These are phyloP conservation scores for Ectemnius lituratus DNA, from an alignment of 2,888 invertebrate species.

Conservation along the genomic window DNA sequence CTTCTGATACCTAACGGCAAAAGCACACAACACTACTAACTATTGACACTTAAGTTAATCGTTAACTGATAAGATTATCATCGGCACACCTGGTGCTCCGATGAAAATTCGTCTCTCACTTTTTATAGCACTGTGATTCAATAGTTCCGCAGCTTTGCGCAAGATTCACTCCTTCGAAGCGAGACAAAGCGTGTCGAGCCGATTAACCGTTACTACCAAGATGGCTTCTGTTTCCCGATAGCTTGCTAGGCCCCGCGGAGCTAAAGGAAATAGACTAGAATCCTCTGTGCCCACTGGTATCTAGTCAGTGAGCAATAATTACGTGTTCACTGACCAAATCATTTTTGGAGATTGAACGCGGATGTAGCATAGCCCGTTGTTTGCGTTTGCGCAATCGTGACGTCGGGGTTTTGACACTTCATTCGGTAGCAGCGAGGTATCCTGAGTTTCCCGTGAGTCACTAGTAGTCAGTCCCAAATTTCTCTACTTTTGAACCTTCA, in stretches of 20 bases:
- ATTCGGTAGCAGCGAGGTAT: too few species aligned
- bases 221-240: not conserved
- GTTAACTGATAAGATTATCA: slow-evolving; percentile 12
- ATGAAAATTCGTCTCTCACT: not conserved
- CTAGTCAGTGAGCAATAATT: not conserved
- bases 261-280: not conserved
- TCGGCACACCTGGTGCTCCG: not conserved
- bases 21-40: too few species aligned
- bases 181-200: slow-evolving; percentile 4
- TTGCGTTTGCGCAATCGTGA: too few species aligned
- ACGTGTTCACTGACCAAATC: not conserved
- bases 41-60: not conserved
- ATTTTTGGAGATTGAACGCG: not conserved
- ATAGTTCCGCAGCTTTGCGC: not conserved
- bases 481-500: too few species aligned
- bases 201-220: slow-evolving; percentile 4
- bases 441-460: too few species aligned
- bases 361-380: too few species aligned
- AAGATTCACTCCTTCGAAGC: not conserved
- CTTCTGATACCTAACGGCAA: too few species aligned
- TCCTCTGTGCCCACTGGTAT: not conserved
- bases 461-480: too few species aligned
- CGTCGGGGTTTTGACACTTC: too few species aligned
- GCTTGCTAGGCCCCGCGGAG: not conserved
- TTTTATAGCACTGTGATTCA: slow-evolving; percentile 1